These are phyloP conservation scores for Pholis gunnellus DNA, from an alignment of 2,113 vertebrate species.

Conservation along the genomic window DNA sequence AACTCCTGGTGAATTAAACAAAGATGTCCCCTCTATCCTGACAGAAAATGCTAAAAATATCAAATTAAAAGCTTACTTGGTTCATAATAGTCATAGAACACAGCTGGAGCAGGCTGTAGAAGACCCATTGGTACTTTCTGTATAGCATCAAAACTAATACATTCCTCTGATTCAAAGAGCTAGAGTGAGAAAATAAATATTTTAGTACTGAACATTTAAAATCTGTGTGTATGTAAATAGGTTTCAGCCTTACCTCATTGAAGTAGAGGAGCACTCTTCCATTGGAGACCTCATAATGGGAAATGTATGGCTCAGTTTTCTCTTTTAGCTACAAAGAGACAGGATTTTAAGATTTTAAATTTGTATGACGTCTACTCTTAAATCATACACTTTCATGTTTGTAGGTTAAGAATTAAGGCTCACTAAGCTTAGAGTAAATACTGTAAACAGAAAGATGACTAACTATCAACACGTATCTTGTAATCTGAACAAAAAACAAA, in stretches of 20 bases:
- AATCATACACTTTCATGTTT: not conserved
- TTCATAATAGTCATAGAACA: constrained; percentile 91
- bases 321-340: constrained; percentile 67
- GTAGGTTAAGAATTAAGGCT: not conserved
- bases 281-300: constrained; percentile 78
- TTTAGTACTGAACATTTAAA: not conserved
- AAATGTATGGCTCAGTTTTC: constrained; percentile 73
- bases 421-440: not conserved
- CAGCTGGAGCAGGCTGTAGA: constrained; percentile 87
- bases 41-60: not conserved
- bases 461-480: not conserved
- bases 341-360: not conserved
- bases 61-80: constrained; percentile 80
- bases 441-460: not conserved
- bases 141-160: constrained; percentile 83
- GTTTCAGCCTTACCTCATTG: constrained; percentile 68
- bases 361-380: not conserved
- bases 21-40: not conserved
- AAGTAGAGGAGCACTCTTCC: constrained; percentile 82
- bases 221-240: not conserved
- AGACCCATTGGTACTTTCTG: constrained; percentile 85
- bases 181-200: constrained; percentile 30
- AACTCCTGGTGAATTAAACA: not conserved
- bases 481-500: not conserved
- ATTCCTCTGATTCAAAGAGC: constrained; percentile 71